Base-by-base conservation (phyloP, 2,113 vertebrate species). In the Crocuta crocuta region DNA sequence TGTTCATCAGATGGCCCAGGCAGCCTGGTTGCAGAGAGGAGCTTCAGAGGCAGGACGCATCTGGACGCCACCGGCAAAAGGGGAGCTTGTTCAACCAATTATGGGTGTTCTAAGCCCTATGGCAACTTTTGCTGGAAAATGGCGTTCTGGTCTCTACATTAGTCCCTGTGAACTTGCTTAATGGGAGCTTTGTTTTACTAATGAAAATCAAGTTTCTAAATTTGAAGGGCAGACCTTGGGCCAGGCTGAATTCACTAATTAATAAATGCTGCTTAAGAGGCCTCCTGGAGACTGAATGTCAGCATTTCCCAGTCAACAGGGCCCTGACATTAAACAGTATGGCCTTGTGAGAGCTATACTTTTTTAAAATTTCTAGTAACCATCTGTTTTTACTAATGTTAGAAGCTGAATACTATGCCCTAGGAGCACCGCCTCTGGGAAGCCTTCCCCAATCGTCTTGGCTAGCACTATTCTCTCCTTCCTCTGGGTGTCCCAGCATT, bases 181-280 rank as follows among this genome's bases (percentile, higher is more conserved):
- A 80, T 33, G 19, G 48, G 19, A 94, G 16, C 61, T 63, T 35
- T 16, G 26, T 84, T 93, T 76, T 24, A 87, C 63, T 94, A 70
- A 80, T 53, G 39, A 94, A 96, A 90, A 80, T 95, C 43, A 90
- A 45, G 74, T 93, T 94, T 96, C 79, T 81, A 88, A 83, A 83
- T 15, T 68, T 92, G 35, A 97, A 85, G 83, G 79, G 86, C 35
- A 39, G 45, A 43, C 13, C 16, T 88, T 35, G 10, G 63, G n/a
- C 9, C 17, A 83, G 9, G 28, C 2, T 94, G 61, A 94, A 80
- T 43, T 92, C 12, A 87, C 70, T 35, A 33, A 82, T n/a, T 68
- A 71, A 92, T 23, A 35, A 86, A 87, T 66, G 11, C 33, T 33
- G 68, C 33, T 71, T 73, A 90, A 10, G 15, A 81, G 86, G 85